Base-by-base conservation (phyloP, 1,140 invertebrate genomes). In the Teleopsis dalmanni region DNA sequence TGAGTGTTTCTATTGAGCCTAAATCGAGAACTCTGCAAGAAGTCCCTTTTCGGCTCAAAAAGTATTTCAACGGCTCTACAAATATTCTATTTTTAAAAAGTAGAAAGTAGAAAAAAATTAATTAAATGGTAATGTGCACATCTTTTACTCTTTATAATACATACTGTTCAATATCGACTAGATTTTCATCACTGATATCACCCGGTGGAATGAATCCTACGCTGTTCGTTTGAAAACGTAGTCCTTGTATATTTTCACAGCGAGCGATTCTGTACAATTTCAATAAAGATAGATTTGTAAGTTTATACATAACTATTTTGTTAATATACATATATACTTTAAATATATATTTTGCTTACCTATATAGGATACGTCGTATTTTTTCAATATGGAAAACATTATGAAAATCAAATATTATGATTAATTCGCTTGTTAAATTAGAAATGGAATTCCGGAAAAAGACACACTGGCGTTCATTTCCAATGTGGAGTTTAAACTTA, bases 301-400 rank as follows among this genome's bases (percentile, higher is more conserved):
- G 11, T 26, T n/a, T n/a, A 19, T 22, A 19, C 11, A 18, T 37
- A 16, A 18, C 38, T 16, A 35, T 35, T 16, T 11, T 35, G 18
- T 14, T 35, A 35, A 7, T 16, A 3, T 18, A 2, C n/a, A 16
- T 3, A n/a, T 11, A 11, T 16, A 11, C n/a, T 35, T 1, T 13
- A 3, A 2, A 21, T 11, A 33, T 31, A 5, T 14, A 14, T 18
- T 51, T 26, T 19, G 51, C 55, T 55, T 46, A 69, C 65, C 59
- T 69, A 56, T 65, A 61, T 5, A 69, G 55, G 37, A 69, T 57
- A 6, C 59, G 53, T 47, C 60, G 54, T 50, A 69, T 62, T 51
- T 66, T 69, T 21, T 69, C 60, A 19, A 69, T 66, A 52, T 69
- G 65, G 54, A 61, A 64, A 53, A 57, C 57, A 56, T 61, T 66